Percentiles rank a stretch among this genome's conserved stretches.
Evolutionary conservation across 2,797 vertebrate species (phyloP).

Genomic region (Peromyscus melanophrys): DNA sequence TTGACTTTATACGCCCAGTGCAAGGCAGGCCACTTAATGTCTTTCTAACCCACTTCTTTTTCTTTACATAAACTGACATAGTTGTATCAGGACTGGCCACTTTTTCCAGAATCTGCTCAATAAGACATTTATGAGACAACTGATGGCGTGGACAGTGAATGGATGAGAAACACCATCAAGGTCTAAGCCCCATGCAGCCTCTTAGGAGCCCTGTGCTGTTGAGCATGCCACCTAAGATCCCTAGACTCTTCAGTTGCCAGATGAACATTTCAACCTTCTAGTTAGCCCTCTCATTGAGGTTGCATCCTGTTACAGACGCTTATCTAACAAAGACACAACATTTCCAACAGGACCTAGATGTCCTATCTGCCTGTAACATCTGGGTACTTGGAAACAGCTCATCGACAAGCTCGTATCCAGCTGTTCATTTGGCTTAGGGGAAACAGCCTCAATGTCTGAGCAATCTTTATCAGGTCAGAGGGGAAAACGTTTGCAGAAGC

Average conservation of each 20-base stretch:
- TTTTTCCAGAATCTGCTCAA: not conserved
- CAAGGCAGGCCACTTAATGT: not conserved
- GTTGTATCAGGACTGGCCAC: not conserved
- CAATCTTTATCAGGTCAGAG: not conserved
- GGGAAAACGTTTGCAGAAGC: slow-evolving; percentile 23
- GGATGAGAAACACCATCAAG: not conserved
- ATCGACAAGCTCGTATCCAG: not conserved
- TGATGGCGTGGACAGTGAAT: not conserved
- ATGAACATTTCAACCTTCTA: slow-evolving; percentile 46
- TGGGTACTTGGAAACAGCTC: slow-evolving; percentile 4
- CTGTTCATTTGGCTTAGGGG: slow-evolving; percentile 13
- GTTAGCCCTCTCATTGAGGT: not conserved
- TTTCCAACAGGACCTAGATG: not conserved
- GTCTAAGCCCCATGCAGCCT: too few relatives aligned
- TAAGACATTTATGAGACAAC: not conserved
- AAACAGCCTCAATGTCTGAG: not conserved
- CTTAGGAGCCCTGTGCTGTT: not conserved
- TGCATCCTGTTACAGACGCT: not conserved
- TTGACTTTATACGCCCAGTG: not conserved
- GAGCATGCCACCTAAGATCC: not conserved
- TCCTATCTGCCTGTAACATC: slow-evolving; percentile 31
- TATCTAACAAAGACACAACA: slow-evolving; percentile 50
- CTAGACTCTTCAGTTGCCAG: not conserved
- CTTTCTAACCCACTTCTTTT: not conserved
- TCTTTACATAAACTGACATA: not conserved